A percentile compares a stretch with the other conserved stretches of the same genome.
These are phyloP conservation scores for Ips nitidus DNA, from an alignment of 1,140 invertebrate species.

Conservation along the genomic window DNA sequence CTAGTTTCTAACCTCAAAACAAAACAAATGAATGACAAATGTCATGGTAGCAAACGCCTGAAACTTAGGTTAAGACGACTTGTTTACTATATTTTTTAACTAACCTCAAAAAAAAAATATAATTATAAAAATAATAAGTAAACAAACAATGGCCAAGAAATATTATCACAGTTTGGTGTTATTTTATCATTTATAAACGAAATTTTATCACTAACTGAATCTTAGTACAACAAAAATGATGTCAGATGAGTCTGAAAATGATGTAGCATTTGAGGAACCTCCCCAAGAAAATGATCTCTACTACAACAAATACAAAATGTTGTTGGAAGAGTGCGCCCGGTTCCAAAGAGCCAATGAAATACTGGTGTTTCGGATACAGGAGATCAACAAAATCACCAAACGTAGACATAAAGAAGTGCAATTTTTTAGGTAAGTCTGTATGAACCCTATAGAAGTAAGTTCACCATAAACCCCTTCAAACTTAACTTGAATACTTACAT, in stretches of 20 bases:
- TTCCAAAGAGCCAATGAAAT: constrained; percentile 67
- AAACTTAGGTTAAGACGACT: too few relatives aligned
- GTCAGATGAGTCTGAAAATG: constrained; percentile 53
- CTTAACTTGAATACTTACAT: too few relatives aligned
- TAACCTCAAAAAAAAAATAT: too few relatives aligned
- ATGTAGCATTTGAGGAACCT: constrained; percentile 45
- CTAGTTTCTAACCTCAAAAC: too few relatives aligned
- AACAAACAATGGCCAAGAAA: too few relatives aligned
- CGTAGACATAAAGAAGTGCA: constrained; percentile 60
- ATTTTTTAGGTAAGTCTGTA: constrained; percentile 46
- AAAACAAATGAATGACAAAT: too few relatives aligned
- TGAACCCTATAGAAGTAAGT: background rate
- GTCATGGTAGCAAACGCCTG: too few relatives aligned
- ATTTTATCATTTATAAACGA: constrained; percentile 1
- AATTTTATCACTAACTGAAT: background rate
- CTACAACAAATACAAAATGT: constrained; percentile 63
- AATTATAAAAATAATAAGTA: too few relatives aligned
- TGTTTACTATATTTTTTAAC: too few relatives aligned
- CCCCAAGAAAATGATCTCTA: constrained; percentile 60
- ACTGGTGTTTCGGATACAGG: constrained; percentile 63
- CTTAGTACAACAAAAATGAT: constrained; percentile 43
- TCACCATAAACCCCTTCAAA: too few relatives aligned
- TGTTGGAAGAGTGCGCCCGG: constrained; percentile 64
- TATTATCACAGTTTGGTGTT: too few relatives aligned
- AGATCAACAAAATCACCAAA: constrained; percentile 61